Evolutionary conservation across 2,888 invertebrate genomes (phyloP).

Genomic region (Alviniconcha strummeri): DNA sequence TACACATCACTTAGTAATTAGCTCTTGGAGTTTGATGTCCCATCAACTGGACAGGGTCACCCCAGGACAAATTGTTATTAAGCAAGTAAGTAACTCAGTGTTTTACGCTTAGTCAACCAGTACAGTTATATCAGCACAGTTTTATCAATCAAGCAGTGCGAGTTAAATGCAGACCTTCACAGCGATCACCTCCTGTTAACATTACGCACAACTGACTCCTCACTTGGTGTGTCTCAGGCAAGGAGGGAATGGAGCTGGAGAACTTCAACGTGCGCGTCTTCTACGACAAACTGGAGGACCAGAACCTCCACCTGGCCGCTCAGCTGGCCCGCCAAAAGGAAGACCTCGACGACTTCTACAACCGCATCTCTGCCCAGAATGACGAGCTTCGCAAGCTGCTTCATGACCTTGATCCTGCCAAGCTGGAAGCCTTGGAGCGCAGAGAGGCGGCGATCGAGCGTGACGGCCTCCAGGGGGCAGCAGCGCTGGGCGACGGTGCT

Average conservation of each 20-base stretch:
- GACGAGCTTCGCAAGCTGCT: slow-evolving; percentile 65
- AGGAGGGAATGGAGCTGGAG: slow-evolving; percentile 55
- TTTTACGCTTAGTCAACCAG: no score
- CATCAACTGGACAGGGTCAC: no score
- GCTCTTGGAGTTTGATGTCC: no score
- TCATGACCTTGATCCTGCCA: slow-evolving; percentile 62
- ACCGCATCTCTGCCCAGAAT: slow-evolving; percentile 63
- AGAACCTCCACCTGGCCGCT: slow-evolving; percentile 71
- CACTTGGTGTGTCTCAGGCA: slow-evolving; percentile 27
- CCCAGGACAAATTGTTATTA: no score
- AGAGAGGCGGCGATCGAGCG: slow-evolving; percentile 44
- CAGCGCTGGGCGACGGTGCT: slow-evolving; percentile 29
- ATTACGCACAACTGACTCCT: no score
- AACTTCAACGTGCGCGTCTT: slow-evolving; percentile 70
- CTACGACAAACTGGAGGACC: slow-evolving; percentile 71
- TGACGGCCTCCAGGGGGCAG: slow-evolving; percentile 53
- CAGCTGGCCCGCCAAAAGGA: slow-evolving; percentile 69
- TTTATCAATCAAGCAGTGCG: no score
- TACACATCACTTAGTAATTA: no score
- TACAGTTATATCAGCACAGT: no score
- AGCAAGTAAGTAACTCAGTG: no score
- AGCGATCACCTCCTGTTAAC: no score
- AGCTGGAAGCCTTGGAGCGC: slow-evolving; percentile 61
- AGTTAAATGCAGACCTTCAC: no score
- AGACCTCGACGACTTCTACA: slow-evolving; percentile 68